Conservation (phyloP, 2,113 vertebrate species). For the Solea senegalensis region DNA sequence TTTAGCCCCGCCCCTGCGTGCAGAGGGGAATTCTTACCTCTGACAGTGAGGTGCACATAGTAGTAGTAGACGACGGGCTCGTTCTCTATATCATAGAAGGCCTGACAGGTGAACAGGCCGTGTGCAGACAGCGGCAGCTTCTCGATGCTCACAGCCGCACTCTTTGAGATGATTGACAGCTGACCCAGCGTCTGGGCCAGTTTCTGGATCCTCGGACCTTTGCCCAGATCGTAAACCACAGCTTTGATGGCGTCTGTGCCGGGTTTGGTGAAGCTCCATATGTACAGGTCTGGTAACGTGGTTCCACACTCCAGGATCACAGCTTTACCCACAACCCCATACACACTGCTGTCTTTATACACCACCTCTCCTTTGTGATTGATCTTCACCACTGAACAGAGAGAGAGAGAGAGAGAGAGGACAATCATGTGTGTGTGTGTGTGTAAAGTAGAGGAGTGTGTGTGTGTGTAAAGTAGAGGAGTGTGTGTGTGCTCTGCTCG, state of each 20-base stretch:
- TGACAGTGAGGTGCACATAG: slow-evolving; percentile 81
- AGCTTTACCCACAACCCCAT: slow-evolving; percentile 81
- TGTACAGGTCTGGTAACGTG: slow-evolving; percentile 75
- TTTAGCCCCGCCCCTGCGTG: not conserved
- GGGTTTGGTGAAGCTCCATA: slow-evolving; percentile 87
- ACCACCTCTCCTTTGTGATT: slow-evolving; percentile 67
- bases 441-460: not conserved
- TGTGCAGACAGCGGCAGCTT: slow-evolving; percentile 81
- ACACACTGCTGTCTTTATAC: slow-evolving; percentile 72
- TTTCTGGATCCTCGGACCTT: slow-evolving; percentile 73
- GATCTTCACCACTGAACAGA: slow-evolving; percentile 72
- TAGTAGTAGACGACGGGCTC: slow-evolving; percentile 79
- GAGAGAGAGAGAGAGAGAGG: slow-evolving; percentile 4
- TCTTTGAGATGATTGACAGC: slow-evolving; percentile 80
- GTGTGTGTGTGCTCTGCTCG: slow-evolving; percentile 52
- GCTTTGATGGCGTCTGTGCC: slow-evolving; percentile 77
- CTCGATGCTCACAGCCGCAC: slow-evolving; percentile 82
- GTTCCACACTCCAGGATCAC: slow-evolving; percentile 85
- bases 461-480: slow-evolving; percentile 30
- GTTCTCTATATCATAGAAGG: slow-evolving; percentile 74
- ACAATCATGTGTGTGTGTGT: slow-evolving; percentile 9
- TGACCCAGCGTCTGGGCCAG: slow-evolving; percentile 79
- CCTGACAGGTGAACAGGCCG: slow-evolving; percentile 91
- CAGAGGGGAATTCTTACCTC: slow-evolving; percentile 78
- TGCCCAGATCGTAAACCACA: slow-evolving; percentile 81